These are phyloP conservation scores for Artibeus lituratus DNA, from an alignment of 2,797 vertebrate species.

Conservation along the genomic window DNA sequence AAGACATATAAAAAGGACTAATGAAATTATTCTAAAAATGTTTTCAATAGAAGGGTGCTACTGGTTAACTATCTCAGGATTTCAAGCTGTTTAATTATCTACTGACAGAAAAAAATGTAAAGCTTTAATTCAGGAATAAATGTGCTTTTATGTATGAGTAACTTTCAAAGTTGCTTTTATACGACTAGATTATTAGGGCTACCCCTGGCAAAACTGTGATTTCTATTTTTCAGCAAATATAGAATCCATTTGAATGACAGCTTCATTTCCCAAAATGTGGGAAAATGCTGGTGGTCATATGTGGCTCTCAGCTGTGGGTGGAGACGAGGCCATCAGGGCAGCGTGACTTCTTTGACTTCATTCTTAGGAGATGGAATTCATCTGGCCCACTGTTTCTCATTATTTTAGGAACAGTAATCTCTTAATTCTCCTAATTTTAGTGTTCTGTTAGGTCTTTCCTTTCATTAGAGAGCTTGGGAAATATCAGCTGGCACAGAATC, in stretches of 20 bases:
- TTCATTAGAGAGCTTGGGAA: not conserved
- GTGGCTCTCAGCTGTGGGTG: not conserved
- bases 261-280: not conserved
- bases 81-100: not conserved
- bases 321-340: fast-evolving
- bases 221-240: not conserved
- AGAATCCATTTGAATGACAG: not conserved
- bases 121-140: not conserved
- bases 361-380: not conserved
- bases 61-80: not conserved
- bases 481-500: not conserved
- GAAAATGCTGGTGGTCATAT: not conserved
- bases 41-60: not conserved
- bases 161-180: not conserved
- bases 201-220: not conserved
- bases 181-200: not conserved
- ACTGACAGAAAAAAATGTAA: not conserved
- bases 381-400: not conserved
- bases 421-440: not conserved
- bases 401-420: not conserved
- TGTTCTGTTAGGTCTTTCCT: not conserved
- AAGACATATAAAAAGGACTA: not conserved
- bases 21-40: not conserved
- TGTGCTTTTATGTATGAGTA: not conserved
- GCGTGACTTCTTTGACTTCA: not conserved